Conservation (phyloP, 1,140 invertebrate species). For the Subanguina moxae region DNA sequence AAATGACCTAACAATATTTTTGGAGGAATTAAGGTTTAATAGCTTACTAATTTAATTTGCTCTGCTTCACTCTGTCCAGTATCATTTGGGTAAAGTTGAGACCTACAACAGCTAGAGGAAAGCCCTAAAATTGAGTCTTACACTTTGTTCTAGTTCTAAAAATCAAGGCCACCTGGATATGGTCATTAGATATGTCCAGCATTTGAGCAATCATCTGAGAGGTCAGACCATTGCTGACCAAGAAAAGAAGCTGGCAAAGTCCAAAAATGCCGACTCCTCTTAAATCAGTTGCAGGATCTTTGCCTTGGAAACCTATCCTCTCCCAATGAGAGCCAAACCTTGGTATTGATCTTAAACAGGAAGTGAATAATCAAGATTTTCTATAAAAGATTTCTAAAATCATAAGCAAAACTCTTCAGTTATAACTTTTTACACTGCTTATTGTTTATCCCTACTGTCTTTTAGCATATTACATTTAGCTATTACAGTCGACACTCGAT, state of each 20-base stretch:
- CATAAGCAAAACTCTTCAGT: too few species aligned
- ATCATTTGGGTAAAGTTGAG: slow-evolving; percentile 15
- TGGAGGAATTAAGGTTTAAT: too few species aligned
- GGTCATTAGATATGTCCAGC: slow-evolving; percentile 14
- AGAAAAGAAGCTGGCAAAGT: slow-evolving; percentile 16
- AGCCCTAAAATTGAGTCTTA: slow-evolving; percentile 19
- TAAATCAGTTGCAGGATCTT: slow-evolving; percentile 12
- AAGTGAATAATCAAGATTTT: too few species aligned
- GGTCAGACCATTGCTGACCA: slow-evolving; percentile 13
- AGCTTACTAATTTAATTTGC: slow-evolving; percentile 20
- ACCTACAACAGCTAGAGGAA: slow-evolving; percentile 21
- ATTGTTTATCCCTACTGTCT: too few species aligned
- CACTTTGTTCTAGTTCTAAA: too few species aligned
- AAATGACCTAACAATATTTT: too few species aligned
- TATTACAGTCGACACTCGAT: too few species aligned
- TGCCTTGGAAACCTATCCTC: slow-evolving; percentile 1
- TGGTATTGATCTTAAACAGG: not conserved
- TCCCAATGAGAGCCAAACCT: slow-evolving; percentile 1
- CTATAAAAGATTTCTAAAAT: too few species aligned
- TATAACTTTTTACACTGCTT: too few species aligned
- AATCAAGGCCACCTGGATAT: not conserved
- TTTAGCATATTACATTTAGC: too few species aligned
- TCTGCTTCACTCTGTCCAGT: slow-evolving; percentile 15
- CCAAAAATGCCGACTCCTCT: slow-evolving; percentile 18
- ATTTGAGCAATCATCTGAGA: slow-evolving; percentile 2